phyloP scores from a whole-genome alignment of 2,113 vertebrate species.

The Oncorhynchus kisutch region DNA sequence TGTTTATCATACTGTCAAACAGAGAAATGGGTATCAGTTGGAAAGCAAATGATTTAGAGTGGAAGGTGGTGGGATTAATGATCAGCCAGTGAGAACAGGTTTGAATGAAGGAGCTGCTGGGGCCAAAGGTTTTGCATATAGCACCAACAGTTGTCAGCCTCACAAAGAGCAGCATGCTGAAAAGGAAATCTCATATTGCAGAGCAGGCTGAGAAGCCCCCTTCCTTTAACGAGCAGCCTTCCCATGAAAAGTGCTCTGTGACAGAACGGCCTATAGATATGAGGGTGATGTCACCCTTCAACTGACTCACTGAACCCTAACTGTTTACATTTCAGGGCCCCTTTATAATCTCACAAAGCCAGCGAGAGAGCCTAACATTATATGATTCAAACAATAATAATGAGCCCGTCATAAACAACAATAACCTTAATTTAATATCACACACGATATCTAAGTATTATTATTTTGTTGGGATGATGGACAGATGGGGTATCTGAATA shows the following conservation, averaged over 20 bases:
- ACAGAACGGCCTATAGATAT: slow-evolving; percentile 60
- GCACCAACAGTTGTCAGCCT: slow-evolving; percentile 75
- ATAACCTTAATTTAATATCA: slow-evolving; percentile 6
- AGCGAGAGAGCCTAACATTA: slow-evolving; percentile 31
- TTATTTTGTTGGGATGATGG: no score
- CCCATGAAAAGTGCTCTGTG: slow-evolving; percentile 55
- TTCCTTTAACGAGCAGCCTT: slow-evolving; percentile 67
- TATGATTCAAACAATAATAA: slow-evolving; percentile 58
- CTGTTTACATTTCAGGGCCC: slow-evolving; percentile 66
- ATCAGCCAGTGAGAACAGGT: slow-evolving; percentile 52
- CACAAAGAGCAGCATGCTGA: slow-evolving; percentile 71
- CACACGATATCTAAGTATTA: no score
- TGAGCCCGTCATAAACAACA: slow-evolving; percentile 50
- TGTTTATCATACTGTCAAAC: slow-evolving; percentile 59
- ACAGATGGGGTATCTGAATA: no score
- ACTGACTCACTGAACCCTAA: slow-evolving; percentile 61
- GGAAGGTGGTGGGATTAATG: slow-evolving; percentile 57
- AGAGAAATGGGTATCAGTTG: slow-evolving; percentile 40
- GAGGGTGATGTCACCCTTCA: slow-evolving; percentile 66
- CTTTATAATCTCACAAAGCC: slow-evolving; percentile 65
- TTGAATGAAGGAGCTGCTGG: slow-evolving; percentile 59
- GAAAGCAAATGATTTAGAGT: slow-evolving; percentile 55
- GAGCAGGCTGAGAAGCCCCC: slow-evolving; percentile 63
- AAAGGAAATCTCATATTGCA: slow-evolving; percentile 77
- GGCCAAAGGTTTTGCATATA: slow-evolving; percentile 75